Conservation (phyloP, 2,113 vertebrate genomes). For the Nesoenas mayeri region DNA sequence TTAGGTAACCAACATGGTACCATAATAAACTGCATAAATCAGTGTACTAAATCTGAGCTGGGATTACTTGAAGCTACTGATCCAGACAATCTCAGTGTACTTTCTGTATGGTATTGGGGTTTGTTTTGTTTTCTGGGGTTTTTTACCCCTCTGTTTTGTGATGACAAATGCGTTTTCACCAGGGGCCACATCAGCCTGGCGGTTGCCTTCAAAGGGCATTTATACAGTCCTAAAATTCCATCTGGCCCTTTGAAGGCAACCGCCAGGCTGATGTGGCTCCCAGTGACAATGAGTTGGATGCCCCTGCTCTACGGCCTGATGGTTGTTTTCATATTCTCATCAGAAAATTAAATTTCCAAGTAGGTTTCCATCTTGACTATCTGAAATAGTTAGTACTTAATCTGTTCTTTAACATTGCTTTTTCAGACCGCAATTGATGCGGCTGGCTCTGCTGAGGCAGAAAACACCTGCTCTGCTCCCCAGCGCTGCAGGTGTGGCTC, state of each 20-base stretch:
- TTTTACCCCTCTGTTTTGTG: background rate
- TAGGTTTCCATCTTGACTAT: background rate
- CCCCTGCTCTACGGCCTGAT: background rate
- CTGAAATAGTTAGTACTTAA: background rate
- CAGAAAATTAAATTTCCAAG: background rate
- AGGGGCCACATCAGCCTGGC: too few species aligned
- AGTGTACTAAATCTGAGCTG: background rate
- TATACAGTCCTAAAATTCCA: too few species aligned
- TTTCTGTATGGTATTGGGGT: background rate
- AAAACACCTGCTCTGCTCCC: conserved; percentile 1
- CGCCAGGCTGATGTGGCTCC: too few species aligned
- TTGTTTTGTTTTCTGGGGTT: background rate
- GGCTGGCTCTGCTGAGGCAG: background rate
- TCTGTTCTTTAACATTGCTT: background rate
- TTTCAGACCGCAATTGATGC: background rate
- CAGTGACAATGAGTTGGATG: too few species aligned
- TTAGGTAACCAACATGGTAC: background rate
- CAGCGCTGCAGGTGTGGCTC: background rate
- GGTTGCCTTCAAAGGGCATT: too few species aligned
- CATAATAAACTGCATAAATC: background rate
- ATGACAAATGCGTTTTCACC: too few species aligned
- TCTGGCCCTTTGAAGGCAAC: too few species aligned
- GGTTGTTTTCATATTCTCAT: background rate
- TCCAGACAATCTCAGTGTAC: background rate
- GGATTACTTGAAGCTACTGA: background rate